Base-by-base conservation (phyloP, 2,797 vertebrate species). In the Acrocephalus scirpaceus region DNA sequence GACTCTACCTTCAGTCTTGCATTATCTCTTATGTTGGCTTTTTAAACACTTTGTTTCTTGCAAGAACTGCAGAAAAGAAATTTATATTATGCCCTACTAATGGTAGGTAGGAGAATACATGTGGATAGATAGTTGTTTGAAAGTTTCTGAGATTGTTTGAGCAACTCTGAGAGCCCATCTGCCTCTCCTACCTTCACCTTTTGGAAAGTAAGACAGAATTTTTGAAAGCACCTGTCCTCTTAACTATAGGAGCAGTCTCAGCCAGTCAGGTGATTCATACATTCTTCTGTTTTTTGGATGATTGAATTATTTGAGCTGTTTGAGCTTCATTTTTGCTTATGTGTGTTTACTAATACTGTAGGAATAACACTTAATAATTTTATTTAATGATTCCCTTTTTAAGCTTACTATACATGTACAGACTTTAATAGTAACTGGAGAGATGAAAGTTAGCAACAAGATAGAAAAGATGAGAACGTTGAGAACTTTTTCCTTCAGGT, bases 351-450 rank as follows among this genome's bases (percentile, higher is more conserved):
- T 26, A 61, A 51, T 20, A 30, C 21, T 27, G 8, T 16, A 38
- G 27, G 5, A 76, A 23, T 38, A 12, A 16, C 18, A 26, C 6
- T 16, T 65, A 45, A 44, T 51, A 36, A 27, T 45, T 60, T 51
- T 45, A n/a, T 60, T 60, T 69, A 53, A n/a, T n/a, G 7, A 61
- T 53, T 60, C 36, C 22, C 6, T 42, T 58, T 75, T 44, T 11
- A 53, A 60, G 15, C 17, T 42, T 34, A 7, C 11, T 48, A 2
- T 42, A 8, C 40, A 47, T 3, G 0, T n/a, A 4, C 8, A 42
- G 42, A 36, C 8, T 77, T 86, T 56, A n/a, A 42, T 18, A 51
- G 51, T 9, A 76, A 18, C 21, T 69, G 27, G 11, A 80, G 18
- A 86, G 10, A 51, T 15, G 8, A 65, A n/a, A 29, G 54, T 16